These are phyloP conservation scores for Microtus montanus DNA, from an alignment of 2,113 vertebrate genomes.

Conservation along the genomic window DNA sequence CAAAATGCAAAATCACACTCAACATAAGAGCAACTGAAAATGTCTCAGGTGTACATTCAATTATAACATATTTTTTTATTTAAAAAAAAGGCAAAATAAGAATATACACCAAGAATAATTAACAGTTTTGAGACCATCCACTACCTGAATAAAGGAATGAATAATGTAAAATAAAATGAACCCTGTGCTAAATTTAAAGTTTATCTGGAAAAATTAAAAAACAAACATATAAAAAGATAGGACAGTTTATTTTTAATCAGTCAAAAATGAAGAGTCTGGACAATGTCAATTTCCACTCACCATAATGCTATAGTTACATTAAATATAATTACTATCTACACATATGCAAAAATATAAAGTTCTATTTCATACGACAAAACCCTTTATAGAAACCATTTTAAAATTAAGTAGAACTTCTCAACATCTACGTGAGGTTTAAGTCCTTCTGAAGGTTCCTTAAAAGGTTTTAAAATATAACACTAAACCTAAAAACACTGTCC, in stretches of 20 bases:
- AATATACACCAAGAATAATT: slow-evolving; percentile 56
- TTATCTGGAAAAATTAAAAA: slow-evolving; percentile 54
- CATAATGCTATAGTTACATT: slow-evolving; percentile 81
- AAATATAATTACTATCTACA: slow-evolving; percentile 82
- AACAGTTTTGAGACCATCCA: slow-evolving; percentile 47
- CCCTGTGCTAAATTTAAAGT: slow-evolving; percentile 1
- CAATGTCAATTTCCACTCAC: slow-evolving; percentile 76
- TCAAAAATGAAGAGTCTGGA: slow-evolving; percentile 75
- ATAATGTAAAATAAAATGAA: slow-evolving; percentile 26
- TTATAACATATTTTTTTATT: slow-evolving; percentile 29
- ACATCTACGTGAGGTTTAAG: slow-evolving; percentile 76
- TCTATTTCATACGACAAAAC: slow-evolving; percentile 83
- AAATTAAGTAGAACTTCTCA: slow-evolving; percentile 82
- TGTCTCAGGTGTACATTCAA: neutral
- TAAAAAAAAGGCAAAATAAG: neutral
- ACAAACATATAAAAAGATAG: slow-evolving; percentile 72
- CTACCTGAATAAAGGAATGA: neutral
- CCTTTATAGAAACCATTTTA: slow-evolving; percentile 83
- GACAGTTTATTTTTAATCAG: slow-evolving; percentile 82
- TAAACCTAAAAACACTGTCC: slow-evolving; percentile 77
- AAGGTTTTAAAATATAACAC: slow-evolving; percentile 80
- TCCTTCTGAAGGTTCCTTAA: slow-evolving; percentile 77
- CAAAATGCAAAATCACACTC: neutral
- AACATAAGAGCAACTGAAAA: neutral
- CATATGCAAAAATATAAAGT: slow-evolving; percentile 87